Conservation (phyloP, 1,140 invertebrate species). For the Melipona quadrifasciata region DNA sequence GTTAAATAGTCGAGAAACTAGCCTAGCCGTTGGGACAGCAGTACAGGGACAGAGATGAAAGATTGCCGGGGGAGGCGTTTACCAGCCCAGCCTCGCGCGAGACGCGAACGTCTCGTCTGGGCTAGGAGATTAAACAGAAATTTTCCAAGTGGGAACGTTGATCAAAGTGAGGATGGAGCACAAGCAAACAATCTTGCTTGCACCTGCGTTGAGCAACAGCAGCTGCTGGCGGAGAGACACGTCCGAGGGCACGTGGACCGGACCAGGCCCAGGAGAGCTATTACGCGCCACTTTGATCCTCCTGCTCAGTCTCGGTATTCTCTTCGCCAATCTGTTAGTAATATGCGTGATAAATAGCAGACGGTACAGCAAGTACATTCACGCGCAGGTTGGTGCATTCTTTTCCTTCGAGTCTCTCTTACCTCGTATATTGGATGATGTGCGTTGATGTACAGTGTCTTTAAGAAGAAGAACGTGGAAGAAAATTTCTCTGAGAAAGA, state of each 20-base stretch:
- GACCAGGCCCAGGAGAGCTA: conserved; percentile 86
- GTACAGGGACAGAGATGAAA: conserved; percentile 26
- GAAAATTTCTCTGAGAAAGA: too few species aligned
- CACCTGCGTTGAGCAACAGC: conserved; percentile 90
- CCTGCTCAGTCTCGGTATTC: conserved; percentile 87
- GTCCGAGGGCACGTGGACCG: conserved; percentile 83
- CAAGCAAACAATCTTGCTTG: conserved; percentile 84
- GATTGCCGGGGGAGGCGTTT: background rate
- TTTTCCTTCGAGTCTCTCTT: background rate
- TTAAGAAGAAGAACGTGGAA: too few species aligned
- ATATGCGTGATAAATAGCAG: conserved; percentile 92
- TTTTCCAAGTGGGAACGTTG: background rate
- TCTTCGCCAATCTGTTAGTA: conserved; percentile 89
- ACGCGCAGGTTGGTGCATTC: conserved; percentile 87
- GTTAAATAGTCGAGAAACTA: background rate
- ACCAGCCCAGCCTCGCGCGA: conserved; percentile 38
- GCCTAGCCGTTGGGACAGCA: background rate
- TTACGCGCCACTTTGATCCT: conserved; percentile 89
- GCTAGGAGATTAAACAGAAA: conserved; percentile 37
- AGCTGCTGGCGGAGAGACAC: conserved; percentile 88
- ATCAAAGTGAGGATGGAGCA: conserved; percentile 72
- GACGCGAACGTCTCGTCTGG: conserved; percentile 55
- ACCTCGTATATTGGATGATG: background rate
- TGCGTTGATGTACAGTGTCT: too few species aligned
- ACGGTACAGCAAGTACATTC: conserved; percentile 91